Evolutionary conservation across 2,797 vertebrate species (phyloP), one percentile per base, ranked within the genome.

Genomic region (Centropyge bicolor): DNA sequence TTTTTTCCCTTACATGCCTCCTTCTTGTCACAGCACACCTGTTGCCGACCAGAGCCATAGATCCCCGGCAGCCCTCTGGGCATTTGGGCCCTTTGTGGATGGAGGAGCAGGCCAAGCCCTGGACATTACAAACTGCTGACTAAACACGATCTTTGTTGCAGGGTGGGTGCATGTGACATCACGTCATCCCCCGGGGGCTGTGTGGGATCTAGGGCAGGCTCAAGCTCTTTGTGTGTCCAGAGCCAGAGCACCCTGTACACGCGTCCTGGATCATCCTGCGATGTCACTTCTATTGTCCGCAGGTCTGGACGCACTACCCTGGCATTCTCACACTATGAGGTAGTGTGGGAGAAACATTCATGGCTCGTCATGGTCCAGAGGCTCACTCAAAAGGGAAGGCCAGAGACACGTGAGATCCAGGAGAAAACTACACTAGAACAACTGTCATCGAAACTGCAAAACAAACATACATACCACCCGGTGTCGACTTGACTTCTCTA

Each of bases 51-150:
- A 83, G 59, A 78, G 72, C 61, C 80, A 77, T 65, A 31, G 81
- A 90, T 86, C 83, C 68, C 27, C 80, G 74, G 74, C 48, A 68
- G 82, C 80, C 69, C 74, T 75, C 74, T 80, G 72, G 84, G 71
- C 83, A 86, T 88, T 92, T 81, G 65, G 88, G 66, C 60, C 78
- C 66, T 89, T 91, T 93, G 91, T 94, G 90, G 83, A 57, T 7
- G 56, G 77, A 88, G 90, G 76, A 90, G 81, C 81, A 78, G 83
- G 91, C 86, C 83, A 84, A 87, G 81, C 81, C 80, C 83, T 80
- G 83, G 81, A 81, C 88, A 84, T 66, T 73, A 78, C 78, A 87
- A 91, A 92, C 81, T 88, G 95, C 94, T 94, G 95, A 95, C 88
- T 91, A 84, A 85, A 90, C 92, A 57, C 46, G 80, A 88, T 88